Evolutionary conservation across 2,797 vertebrate species (phyloP), one percentile per base, ranked within the genome.

Genomic region (Onychomys leucogaster): DNA sequence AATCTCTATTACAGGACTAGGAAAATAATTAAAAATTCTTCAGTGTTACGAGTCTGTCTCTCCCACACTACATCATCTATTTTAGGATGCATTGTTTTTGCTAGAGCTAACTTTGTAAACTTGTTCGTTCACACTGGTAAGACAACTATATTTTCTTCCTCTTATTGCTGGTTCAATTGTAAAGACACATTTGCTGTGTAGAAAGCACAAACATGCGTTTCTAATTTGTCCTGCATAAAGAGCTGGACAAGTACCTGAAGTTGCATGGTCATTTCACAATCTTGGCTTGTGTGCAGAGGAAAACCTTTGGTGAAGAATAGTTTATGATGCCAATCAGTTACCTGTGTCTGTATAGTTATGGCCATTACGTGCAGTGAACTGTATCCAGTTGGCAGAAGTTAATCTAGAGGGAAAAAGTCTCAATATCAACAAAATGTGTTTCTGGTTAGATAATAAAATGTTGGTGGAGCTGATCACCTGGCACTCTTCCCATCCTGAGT

Each of bases 351-450:
- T 77, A 1, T 77, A 94, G 82, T 90, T 97, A 71, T 32, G 83
- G 71, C 76, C 88, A 3, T 98, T 97, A 89, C 83, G 43, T 49
- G 93, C 77, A 55, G 67, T 95, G 95, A 97, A 95, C 61, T 86
- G 67, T 83, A 75, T 96, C 92, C 97, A 97, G 69, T 55, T 98
- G 98, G 98, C 98, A 98, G 94, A 97, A 97, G 49, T 97, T 98
- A 98, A 96, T 96, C 98, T 97, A 94, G 63, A 84, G 98, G 98
- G 98, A 97, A 61, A 97, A 97, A 97, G 85, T 97, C 90, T 97
- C 92, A 98, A 98, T 97, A 97, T 97, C 98, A 98, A 97, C 98
- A 98, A 98, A 98, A 98, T 98, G 97, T 98, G 98, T 98, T 98
- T 98, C 98, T 55, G 17, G 96, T 98, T 98, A 98, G 98, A 98